A percentile compares a stretch with the other conserved stretches of the same genome.
Conservation (phyloP, 2,888 invertebrate species). For the Andrena bicolor region DNA sequence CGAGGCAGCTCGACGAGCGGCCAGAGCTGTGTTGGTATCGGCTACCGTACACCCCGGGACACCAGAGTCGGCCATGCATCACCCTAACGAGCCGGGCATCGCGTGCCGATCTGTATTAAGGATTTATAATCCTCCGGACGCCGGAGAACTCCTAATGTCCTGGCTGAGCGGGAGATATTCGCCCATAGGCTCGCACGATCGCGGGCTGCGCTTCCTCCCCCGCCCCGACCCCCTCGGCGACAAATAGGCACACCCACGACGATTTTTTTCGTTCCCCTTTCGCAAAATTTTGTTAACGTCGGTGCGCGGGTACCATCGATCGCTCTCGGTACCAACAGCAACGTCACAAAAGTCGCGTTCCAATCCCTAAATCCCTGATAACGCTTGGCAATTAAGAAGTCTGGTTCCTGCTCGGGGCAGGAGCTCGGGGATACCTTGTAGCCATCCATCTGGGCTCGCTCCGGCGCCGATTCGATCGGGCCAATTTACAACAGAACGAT, state of each 20-base stretch:
- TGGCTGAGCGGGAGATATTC: constrained; percentile 71
- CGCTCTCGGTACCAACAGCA: background rate
- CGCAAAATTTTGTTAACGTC: constrained; percentile 13
- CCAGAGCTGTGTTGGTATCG: constrained; percentile 73
- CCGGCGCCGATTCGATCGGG: constrained; percentile 14
- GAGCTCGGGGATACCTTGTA: background rate
- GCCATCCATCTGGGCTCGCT: background rate
- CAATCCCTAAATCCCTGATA: background rate
- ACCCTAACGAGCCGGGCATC: constrained; percentile 84
- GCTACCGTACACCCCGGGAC: constrained; percentile 84
- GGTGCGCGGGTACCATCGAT: background rate
- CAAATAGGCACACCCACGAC: constrained; percentile 70
- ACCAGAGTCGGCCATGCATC: constrained; percentile 83
- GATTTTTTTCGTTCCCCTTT: constrained; percentile 43
- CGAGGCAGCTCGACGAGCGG: constrained; percentile 59
- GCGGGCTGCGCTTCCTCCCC: constrained; percentile 33
- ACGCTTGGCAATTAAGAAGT: constrained; percentile 20
- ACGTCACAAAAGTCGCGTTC: background rate
- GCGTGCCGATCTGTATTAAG: constrained; percentile 85
- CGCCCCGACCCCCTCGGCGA: constrained; percentile 9
- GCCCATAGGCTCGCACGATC: constrained; percentile 64
- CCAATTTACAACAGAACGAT: constrained; percentile 14
- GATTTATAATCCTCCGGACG: constrained; percentile 83
- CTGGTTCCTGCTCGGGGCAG: background rate
- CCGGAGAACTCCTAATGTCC: constrained; percentile 78